These are phyloP conservation scores for Teleogryllus oceanicus DNA, from an alignment of 2,888 invertebrate genomes.

Conservation along the genomic window DNA sequence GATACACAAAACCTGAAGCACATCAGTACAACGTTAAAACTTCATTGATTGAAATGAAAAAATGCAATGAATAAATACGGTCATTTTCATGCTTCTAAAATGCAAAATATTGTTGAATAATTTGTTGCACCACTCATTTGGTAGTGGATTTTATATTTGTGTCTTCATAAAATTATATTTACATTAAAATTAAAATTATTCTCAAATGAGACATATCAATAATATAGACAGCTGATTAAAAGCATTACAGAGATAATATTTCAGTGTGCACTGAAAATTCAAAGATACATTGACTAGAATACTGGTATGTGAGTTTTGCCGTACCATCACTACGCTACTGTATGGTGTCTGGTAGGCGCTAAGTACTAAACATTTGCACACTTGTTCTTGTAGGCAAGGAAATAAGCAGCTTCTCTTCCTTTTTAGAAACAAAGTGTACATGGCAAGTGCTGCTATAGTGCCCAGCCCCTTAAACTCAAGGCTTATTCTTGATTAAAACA, in stretches of 20 bases:
- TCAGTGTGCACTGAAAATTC: slow-evolving; percentile 18
- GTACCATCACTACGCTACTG: slow-evolving; percentile 20
- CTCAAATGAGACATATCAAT: slow-evolving; percentile 1
- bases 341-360: slow-evolving; percentile 25
- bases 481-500: neutral
- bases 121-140: neutral
- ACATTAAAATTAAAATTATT: neutral
- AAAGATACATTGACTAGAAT: slow-evolving; percentile 25
- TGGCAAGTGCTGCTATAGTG: slow-evolving; percentile 9
- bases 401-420: neutral
- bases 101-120: neutral
- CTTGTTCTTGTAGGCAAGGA: neutral
- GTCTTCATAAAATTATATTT: neutral
- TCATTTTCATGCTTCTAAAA: neutral
- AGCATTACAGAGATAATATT: slow-evolving; percentile 7
- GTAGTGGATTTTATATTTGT: neutral
- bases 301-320: slow-evolving; percentile 26
- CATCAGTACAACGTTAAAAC: too few species aligned
- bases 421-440: neutral
- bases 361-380: slow-evolving; percentile 27
- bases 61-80: neutral
- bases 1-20: too few species aligned
- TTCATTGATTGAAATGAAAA: too few species aligned
- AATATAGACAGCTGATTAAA: neutral
- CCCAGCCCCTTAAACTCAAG: neutral